phyloP scores from a whole-genome alignment of 1,140 invertebrate species.

The Aphis craccivora region DNA sequence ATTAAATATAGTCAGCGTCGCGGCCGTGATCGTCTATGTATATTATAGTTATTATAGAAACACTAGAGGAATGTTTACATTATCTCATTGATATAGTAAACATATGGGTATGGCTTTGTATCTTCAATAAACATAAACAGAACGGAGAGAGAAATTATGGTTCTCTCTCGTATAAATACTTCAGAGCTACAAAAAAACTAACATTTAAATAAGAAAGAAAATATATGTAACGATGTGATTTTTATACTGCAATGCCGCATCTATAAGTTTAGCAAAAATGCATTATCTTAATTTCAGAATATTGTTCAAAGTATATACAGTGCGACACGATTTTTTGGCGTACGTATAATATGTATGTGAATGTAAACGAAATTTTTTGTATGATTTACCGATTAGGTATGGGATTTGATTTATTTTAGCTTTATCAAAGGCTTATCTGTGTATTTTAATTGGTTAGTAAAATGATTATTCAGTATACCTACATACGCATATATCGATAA shows the following conservation, averaged over 20 bases:
- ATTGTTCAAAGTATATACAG: no score
- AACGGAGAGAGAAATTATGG: not conserved
- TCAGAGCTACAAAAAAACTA: not conserved
- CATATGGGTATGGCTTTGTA: not conserved
- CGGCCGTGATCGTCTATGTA: no score
- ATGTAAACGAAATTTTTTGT: no score
- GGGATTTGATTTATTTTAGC: no score
- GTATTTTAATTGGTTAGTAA: no score
- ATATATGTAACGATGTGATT: not conserved
- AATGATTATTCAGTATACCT: no score
- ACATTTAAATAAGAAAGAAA: not conserved
- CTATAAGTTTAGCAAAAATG: not conserved
- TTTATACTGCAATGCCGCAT: not conserved
- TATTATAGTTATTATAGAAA: not conserved
- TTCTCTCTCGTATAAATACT: not conserved
- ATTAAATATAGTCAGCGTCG: no score
- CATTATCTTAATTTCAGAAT: not conserved
- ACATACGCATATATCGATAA: no score
- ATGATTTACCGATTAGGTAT: no score
- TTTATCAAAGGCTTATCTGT: no score
- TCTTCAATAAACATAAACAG: not conserved
- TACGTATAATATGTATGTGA: no score
- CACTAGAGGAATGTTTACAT: not conserved
- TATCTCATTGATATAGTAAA: not conserved
- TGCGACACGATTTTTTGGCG: no score